phyloP scores from a whole-genome alignment of 1,140 invertebrate species.

The Bradynema listronoti region DNA sequence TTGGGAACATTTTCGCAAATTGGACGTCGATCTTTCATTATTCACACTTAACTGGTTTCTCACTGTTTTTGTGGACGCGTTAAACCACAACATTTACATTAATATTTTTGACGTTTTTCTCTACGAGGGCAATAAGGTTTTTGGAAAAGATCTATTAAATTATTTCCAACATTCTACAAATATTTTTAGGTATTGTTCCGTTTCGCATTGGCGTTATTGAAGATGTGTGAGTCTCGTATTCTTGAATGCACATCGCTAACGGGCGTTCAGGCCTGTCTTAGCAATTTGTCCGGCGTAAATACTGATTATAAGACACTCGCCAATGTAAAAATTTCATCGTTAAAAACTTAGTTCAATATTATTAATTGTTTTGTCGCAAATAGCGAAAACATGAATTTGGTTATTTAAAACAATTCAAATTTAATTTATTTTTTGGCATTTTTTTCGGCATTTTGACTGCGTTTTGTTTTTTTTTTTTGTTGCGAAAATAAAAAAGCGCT shows the following conservation, averaged over 20 bases:
- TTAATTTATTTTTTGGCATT: too few relatives aligned
- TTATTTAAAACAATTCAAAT: too few relatives aligned
- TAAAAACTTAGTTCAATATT: too few relatives aligned
- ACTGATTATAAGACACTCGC: conserved; percentile 58
- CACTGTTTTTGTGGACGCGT: conserved; percentile 64
- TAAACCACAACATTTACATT: conserved; percentile 62
- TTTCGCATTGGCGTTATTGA: conserved; percentile 63
- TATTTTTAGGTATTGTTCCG: conserved; percentile 59
- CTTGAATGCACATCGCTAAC: conserved; percentile 58
- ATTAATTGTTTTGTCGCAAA: too few relatives aligned
- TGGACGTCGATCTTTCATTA: conserved; percentile 62
- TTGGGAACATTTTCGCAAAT: conserved; percentile 60
- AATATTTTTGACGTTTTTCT: conserved; percentile 65
- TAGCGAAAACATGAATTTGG: too few relatives aligned
- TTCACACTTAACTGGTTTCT: conserved; percentile 66
- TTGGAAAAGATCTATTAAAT: background rate
- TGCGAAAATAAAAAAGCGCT: too few relatives aligned
- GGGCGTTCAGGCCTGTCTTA: conserved; percentile 59
- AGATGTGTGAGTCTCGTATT: conserved; percentile 61
- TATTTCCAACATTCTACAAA: background rate
- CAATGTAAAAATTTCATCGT: too few relatives aligned
- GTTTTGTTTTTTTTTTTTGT: too few relatives aligned
- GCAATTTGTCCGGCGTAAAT: conserved; percentile 59
- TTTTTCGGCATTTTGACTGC: too few relatives aligned
- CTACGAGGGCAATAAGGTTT: conserved; percentile 64